Evolutionary conservation across 2,888 invertebrate species (phyloP).

Genomic region (Dicroscelio sp.): DNA sequence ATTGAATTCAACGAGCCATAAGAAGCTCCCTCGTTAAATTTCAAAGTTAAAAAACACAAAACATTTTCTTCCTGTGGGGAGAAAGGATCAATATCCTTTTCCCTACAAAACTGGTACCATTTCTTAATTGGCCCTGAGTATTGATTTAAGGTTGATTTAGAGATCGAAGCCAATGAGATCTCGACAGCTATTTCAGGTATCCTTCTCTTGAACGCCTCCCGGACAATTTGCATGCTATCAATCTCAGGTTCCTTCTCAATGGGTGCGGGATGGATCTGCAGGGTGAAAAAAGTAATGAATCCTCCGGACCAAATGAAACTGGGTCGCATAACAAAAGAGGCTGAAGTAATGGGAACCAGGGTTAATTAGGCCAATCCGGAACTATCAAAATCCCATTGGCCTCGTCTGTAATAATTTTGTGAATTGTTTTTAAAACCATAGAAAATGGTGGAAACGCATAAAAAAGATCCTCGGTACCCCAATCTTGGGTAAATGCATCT

Average conservation of each 20-base stretch:
- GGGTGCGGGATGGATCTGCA: constrained; percentile 82
- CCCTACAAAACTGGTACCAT: too few relatives aligned
- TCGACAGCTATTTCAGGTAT: neutral
- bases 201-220: constrained; percentile 68
- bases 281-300: constrained; percentile 81
- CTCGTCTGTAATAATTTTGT: constrained; percentile 86
- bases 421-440: constrained; percentile 81
- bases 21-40: too few relatives aligned
- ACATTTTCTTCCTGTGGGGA: too few relatives aligned
- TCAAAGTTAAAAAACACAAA: too few relatives aligned
- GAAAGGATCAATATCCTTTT: too few relatives aligned
- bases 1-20: too few relatives aligned
- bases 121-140: too few relatives aligned
- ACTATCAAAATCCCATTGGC: constrained; percentile 86
- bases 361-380: constrained; percentile 60
- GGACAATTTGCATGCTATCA: constrained; percentile 86
- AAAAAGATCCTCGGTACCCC: constrained; percentile 34
- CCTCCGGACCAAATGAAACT: constrained; percentile 80
- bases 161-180: too few relatives aligned
- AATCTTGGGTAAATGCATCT: constrained; percentile 17
- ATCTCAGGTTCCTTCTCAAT: constrained; percentile 80
- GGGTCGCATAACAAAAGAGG: constrained; percentile 45
- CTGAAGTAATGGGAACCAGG: constrained; percentile 79
- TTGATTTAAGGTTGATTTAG: too few relatives aligned
- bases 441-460: constrained; percentile 88